Evolutionary conservation across 2,797 vertebrate genomes (phyloP).

Genomic region (Enoplosus armatus): DNA sequence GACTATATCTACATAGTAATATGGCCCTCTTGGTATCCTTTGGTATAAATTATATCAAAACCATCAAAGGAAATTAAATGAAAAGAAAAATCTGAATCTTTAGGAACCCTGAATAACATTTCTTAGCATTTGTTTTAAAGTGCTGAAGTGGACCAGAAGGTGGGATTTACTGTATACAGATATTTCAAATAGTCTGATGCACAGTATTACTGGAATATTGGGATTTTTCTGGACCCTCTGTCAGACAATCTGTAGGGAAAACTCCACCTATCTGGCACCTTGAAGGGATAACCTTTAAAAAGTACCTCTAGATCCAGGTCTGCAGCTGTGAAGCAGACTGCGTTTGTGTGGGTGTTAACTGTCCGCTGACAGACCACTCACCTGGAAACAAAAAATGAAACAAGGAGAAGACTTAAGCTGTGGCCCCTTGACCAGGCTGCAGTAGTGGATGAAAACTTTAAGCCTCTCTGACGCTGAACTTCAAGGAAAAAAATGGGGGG

Average conservation of each 20-base stretch:
- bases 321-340: slow-evolving; percentile 51
- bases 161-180: neutral
- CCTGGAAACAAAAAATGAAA: neutral
- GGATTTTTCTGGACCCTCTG: neutral
- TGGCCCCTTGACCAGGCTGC: slow-evolving; percentile 6
- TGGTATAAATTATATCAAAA: slow-evolving; percentile 1
- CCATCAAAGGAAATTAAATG: neutral
- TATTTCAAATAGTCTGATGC: neutral
- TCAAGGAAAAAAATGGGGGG: neutral
- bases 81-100: neutral
- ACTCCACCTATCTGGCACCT: slow-evolving; percentile 9
- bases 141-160: slow-evolving; percentile 10
- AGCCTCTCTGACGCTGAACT: slow-evolving; percentile 34
- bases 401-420: slow-evolving; percentile 8
- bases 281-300: neutral
- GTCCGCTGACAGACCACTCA: slow-evolving; percentile 16
- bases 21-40: neutral
- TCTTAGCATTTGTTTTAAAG: slow-evolving; percentile 48
- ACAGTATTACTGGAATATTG: neutral
- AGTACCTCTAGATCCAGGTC: slow-evolving; percentile 51
- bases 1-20: too few species aligned
- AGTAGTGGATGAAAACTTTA: slow-evolving; percentile 18
- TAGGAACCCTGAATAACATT: slow-evolving; percentile 13
- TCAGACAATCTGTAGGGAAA: slow-evolving; percentile 6
- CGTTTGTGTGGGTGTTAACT: slow-evolving; percentile 25